Evolutionary conservation across 1,140 invertebrate species (phyloP), one percentile per base, ranked within the genome.

Genomic region (Leptinotarsa lineolata): DNA sequence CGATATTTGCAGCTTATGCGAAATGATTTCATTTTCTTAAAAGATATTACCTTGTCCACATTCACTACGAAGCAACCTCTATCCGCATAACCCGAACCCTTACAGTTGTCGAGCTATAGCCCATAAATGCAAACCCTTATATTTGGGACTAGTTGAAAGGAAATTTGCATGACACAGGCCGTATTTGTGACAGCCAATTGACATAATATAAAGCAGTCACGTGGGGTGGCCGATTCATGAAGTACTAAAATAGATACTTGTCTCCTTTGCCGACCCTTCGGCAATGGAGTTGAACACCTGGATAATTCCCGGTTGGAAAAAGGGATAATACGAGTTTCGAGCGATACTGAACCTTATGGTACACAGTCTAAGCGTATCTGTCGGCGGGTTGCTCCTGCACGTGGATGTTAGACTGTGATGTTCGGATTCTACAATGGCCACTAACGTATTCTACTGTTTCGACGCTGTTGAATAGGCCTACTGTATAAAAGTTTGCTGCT

Each of bases 171-270:
- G 72, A 81, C 79, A 82, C 65, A 78, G 78, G 72, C 60, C 77
- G 76, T 78, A 82, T 82, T 82, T 81, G 81, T 82, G 79, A 82
- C 81, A 82, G 77, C 79, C 81, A 82, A 82, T 82, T 82, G 81
- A 82, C 81, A 77, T 76, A 70, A 65, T 60, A 82, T 73, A 82
- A 82, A 79, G 79, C 75, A 79, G 80, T 82, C 81, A 82, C 80
- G 80, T 82, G 81, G 80, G 79, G 80, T 77, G 71, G 58, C 72
- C 74, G 73, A 78, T 81, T 80, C 77, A 79, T 77, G 76, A 78
- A 79, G 79, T 79, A 80, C 76, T 74, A 77, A 80, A 81, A 81
- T 80, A 81, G 80, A 81, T 79, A 81, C 78, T 79, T 79, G 74
- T 75, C 63, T 72, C 54, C 39, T 66, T 39, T 18, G 64, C 11